Evolutionary conservation across 2,113 vertebrate genomes (phyloP).

Genomic region (Budorcas taxicolor): DNA sequence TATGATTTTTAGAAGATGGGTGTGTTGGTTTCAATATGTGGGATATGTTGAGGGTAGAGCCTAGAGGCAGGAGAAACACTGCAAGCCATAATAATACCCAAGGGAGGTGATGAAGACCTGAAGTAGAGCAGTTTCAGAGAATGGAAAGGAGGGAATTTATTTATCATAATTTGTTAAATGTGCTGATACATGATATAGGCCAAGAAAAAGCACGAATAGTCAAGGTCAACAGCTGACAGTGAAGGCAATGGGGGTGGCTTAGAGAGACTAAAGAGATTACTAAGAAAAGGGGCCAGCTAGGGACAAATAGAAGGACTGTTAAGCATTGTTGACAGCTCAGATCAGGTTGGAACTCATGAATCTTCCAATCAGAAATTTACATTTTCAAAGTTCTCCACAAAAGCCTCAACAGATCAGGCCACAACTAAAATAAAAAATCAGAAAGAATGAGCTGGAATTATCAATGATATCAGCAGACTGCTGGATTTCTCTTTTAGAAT

Average conservation of each 20-base stretch:
- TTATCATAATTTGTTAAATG: background rate
- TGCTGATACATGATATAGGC: background rate
- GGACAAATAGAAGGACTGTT: background rate
- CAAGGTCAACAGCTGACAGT: slow-evolving; percentile 33
- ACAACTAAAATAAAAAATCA: background rate
- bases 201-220: background rate
- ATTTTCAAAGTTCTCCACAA: background rate
- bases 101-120: background rate
- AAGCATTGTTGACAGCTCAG: background rate
- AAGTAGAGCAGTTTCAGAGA: background rate
- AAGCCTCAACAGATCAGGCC: background rate
- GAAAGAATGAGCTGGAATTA: background rate
- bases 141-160: background rate
- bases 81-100: background rate
- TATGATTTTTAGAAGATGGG: background rate
- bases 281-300: background rate
- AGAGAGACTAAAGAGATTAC: slow-evolving; percentile 1
- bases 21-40: background rate
- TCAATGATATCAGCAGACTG: background rate
- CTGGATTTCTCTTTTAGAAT: background rate
- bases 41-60: background rate
- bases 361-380: background rate
- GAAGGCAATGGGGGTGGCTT: background rate
- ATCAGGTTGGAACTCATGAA: background rate
- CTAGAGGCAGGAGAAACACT: background rate